Base-by-base conservation (phyloP, 2,888 invertebrate genomes). In the Cantharis nigra region DNA sequence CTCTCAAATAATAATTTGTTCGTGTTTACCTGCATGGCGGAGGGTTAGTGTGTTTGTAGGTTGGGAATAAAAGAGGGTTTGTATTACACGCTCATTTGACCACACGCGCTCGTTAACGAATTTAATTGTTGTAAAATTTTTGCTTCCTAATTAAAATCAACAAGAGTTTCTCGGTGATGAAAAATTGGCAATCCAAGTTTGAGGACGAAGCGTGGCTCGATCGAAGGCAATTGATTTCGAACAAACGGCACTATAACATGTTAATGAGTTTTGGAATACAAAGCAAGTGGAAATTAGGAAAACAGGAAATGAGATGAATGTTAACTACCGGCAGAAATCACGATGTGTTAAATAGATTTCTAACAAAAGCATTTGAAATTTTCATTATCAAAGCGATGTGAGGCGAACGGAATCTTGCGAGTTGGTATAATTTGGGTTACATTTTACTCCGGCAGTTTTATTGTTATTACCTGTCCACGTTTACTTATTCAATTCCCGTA, bases 401-500 rank as follows among this genome's bases (percentile, higher is more conserved):
- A 49, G 49, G 49, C 49, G 49, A 49, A 49, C n/a, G 49, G 49
- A 49, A 49, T 49, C 49, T 49, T 49, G n/a, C 49, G 49, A 49
- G 49, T 26, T 9, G 26, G 26, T 49, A n/a, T 49, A 49, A 49
- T 67, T 26, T 20, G 23, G 26, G 23, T 67, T 67, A 26, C 67
- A 67, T 49, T 49, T 20, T 70, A 49, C 16, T 63, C 26, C 63
- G 4, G 30, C 16, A 18, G 63, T 33, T 63, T 71, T 71, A 63
- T 62, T 71, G 49, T 49, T 49, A 71, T 30, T 71, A 64, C 71
- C 63, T 71, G 71, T 30, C 64, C 71, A 71, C 64, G 71, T 71
- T 71, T 30, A 63, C 63, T 26, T 71, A 71, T 63, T 71, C 71
- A 30, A 71, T 71, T 64, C 28, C 30, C 64, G 28, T 63, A 28